Base-by-base conservation (phyloP, 1,140 invertebrate species). In the Tribolium castaneum region DNA sequence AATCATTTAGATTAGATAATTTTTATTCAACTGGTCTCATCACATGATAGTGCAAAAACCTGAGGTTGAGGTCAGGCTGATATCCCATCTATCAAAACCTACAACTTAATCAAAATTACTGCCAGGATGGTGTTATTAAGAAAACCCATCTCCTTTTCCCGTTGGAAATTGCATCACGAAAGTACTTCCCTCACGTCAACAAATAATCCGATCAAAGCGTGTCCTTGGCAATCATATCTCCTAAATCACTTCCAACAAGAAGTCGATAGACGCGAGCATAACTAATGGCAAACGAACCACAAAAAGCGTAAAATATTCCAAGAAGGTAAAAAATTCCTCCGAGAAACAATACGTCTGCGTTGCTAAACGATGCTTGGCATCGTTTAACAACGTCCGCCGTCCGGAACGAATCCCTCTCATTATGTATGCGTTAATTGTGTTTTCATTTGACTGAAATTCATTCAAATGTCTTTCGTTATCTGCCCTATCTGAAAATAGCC, bases 391-490 rank as follows among this genome's bases (percentile, higher is more conserved):
- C 34, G 25, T 50, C 59, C 22, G 45, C 59, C 62, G 59, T 51
- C 50, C 75, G 59, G 35, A 70, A 66, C 75, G 39, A 35, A 52
- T 66, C 56, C 59, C 30, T 35, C 35, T 35, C 7, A 70, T 76
- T 70, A 66, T 52, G 56, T 70, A 70, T 76, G 75, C 59, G 56
- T 76, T 76, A 76, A 76, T 76, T 76, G 59, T 70, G 49, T 76
- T 76, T 76, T 76, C 75, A 76, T 76, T 70, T 70, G 45, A 35
- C 75, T 76, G 49, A 70, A 76, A 76, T 70, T 52, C 75, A 76
- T 76, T 76, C 59, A 76, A 76, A 76, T 76, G 59, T 76, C 56
- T 25, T 70, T 49, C 12, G 12, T 76, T 76, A 76, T 76, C 75
- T 49, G 59, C 39, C 50, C 59, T 30, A 70, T 52, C 59, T 70